These are phyloP conservation scores for Polydrusus tereticollis DNA, from an alignment of 2,888 invertebrate genomes.

Conservation along the genomic window DNA sequence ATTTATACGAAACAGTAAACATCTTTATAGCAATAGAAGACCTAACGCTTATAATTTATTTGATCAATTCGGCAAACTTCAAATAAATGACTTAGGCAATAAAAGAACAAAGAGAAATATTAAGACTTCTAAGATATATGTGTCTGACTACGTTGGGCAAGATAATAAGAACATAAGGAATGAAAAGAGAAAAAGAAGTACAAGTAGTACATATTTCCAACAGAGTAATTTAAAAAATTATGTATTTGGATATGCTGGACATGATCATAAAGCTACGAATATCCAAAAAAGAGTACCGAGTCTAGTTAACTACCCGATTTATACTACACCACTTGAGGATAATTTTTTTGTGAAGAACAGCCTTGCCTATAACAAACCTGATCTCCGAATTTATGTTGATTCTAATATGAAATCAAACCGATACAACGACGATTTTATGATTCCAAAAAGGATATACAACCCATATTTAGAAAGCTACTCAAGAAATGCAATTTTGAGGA, in stretches of 20 bases:
- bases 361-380: background rate
- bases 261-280: background rate
- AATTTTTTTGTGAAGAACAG: constrained; percentile 5
- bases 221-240: background rate
- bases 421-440: constrained; percentile 11
- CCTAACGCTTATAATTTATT: constrained; percentile 66
- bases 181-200: background rate
- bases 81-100: no score
- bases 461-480: background rate
- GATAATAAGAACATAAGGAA: background rate
- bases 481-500: background rate
- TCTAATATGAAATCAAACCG: background rate
- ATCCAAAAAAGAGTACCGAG: background rate
- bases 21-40: constrained; percentile 54
- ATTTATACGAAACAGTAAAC: constrained; percentile 59
- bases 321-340: background rate
- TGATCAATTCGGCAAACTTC: constrained; percentile 10
- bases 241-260: constrained; percentile 4
- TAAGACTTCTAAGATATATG: background rate
- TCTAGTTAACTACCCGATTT: background rate
- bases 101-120: background rate
- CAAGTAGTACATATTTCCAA: background rate
- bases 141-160: background rate
- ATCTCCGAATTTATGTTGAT: constrained; percentile 6
- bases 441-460: background rate